Evolutionary conservation across 2,888 invertebrate genomes (phyloP).

Genomic region (Orchesellides sinensis): DNA sequence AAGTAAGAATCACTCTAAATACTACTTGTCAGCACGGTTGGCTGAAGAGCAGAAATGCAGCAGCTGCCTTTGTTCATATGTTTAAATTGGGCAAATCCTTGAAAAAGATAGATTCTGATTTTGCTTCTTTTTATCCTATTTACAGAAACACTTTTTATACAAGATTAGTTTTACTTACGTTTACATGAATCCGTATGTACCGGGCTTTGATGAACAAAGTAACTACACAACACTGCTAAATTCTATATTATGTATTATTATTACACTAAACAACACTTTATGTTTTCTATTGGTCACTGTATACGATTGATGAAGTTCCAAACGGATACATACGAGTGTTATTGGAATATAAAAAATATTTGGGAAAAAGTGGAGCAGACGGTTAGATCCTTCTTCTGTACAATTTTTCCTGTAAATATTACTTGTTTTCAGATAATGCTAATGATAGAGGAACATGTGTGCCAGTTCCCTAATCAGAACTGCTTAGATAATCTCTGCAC

Average conservation of each 20-base stretch:
- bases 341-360: neutral
- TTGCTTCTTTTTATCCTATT: neutral
- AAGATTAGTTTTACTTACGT: too few species aligned
- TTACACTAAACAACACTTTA: too few species aligned
- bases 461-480: constrained; percentile 47
- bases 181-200: too few species aligned
- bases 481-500: constrained; percentile 1
- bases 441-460: constrained; percentile 45
- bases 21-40: neutral
- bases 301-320: too few species aligned
- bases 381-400: too few species aligned
- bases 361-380: constrained; percentile 1
- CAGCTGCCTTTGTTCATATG: neutral
- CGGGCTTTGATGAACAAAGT: too few species aligned
- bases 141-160: too few species aligned
- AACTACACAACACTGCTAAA: too few species aligned
- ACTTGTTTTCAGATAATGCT: neutral
- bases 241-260: too few species aligned
- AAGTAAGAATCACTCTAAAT: neutral
- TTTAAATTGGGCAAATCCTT: neutral
- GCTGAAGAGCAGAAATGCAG: constrained; percentile 7
- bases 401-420: too few species aligned
- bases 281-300: too few species aligned
- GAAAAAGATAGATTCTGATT: neutral
- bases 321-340: too few species aligned